Evolutionary conservation across 2,797 vertebrate species (phyloP).

Genomic region (Tokudaia tokunoshimensis): DNA sequence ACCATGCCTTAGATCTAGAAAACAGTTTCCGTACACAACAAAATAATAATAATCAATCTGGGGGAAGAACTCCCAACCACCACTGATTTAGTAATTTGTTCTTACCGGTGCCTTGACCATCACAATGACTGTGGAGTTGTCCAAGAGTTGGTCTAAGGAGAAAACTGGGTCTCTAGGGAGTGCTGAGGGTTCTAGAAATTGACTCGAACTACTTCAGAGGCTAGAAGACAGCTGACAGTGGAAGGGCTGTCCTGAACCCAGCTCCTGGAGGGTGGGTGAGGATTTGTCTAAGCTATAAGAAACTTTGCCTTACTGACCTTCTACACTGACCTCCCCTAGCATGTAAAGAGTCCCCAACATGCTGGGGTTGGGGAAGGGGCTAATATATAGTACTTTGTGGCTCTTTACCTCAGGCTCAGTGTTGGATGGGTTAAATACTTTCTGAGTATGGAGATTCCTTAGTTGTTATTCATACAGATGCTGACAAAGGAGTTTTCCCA

Average conservation of each 20-base stretch:
- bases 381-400: background rate
- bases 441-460: background rate
- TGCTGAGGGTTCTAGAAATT: background rate
- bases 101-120: background rate
- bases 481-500: conserved; percentile 33
- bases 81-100: background rate
- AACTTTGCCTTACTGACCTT: background rate
- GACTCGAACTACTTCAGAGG: background rate
- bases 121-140: background rate
- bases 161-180: background rate
- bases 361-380: background rate
- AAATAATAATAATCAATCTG: background rate
- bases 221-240: background rate
- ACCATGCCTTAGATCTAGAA: background rate
- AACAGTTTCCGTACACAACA: background rate
- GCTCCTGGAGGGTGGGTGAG: background rate
- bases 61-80: background rate
- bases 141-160: background rate
- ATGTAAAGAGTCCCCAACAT: background rate
- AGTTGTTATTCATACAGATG: background rate
- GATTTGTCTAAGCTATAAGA: background rate
- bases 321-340: too few species aligned
- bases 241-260: background rate
- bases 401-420: too few species aligned
- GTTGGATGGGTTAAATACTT: background rate